Conservation (phyloP, 2,113 vertebrate species). For the Isichthys henryi region DNA sequence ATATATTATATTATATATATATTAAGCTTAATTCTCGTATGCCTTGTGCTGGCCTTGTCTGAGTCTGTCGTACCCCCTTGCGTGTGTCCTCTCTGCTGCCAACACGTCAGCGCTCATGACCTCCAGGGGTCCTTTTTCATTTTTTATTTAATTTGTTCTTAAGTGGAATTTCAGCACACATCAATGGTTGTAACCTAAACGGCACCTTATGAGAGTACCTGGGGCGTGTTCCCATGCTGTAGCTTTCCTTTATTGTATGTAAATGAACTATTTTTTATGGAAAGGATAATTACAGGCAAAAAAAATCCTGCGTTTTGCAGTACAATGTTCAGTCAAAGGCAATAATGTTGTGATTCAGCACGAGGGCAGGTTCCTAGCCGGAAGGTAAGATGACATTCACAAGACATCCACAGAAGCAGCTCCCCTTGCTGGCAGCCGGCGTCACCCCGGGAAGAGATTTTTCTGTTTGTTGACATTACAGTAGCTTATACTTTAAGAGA, state of each 20-base stretch:
- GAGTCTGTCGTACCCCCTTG: background rate
- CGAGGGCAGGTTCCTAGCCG: background rate
- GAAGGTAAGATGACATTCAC: background rate
- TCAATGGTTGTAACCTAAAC: background rate
- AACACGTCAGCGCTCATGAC: background rate
- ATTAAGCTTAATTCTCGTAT: no score
- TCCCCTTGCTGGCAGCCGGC: background rate
- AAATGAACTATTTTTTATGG: slow-evolving; percentile 24
- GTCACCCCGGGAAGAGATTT: background rate
- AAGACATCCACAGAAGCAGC: background rate
- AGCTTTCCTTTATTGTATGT: slow-evolving; percentile 10
- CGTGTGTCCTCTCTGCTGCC: background rate
- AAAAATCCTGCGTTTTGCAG: slow-evolving; percentile 30
- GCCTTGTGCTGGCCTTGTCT: no score
- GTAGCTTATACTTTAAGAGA: background rate
- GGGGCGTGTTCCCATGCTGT: background rate
- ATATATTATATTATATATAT: no score
- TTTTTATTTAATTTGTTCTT: background rate
- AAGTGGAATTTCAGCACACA: background rate
- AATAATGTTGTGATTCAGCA: slow-evolving; percentile 21
- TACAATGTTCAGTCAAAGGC: slow-evolving; percentile 14
- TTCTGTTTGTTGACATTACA: background rate
- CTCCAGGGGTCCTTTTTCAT: background rate
- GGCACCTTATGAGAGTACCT: background rate
- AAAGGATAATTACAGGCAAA: slow-evolving; percentile 27